Base-by-base conservation (phyloP, 2,113 vertebrate genomes). In the Eleginops maclovinus region DNA sequence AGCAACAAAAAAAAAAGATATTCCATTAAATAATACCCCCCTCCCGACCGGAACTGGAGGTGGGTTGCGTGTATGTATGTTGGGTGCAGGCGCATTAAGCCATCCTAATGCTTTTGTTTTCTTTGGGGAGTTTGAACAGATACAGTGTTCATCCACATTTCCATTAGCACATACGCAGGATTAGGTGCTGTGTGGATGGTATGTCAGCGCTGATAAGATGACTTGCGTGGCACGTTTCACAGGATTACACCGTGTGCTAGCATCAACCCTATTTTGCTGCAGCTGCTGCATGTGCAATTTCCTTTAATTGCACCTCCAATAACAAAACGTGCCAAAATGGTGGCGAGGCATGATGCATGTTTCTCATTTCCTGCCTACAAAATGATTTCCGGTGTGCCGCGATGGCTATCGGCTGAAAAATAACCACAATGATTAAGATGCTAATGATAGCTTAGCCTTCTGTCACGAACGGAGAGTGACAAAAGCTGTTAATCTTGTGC, bases 1-100 rank as follows among this genome's bases (percentile, higher is more conserved):
- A 86, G 84, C 26, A 36, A 72, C 73, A 69, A 56, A 82, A 72
- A 75, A 69, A 56, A 82, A 82, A 17, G 55, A 73, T 40, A 80
- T 83, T 89, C 89, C 76, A 88, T 87, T 89, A 76, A 89, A 89
- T 89, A 87, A 77, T 75, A 76, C 62, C 69, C 72, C 43, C 63
- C 76, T 82, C 64, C 31, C 63, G 28, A 65, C 75, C 19, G 10
- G 55, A 83, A 83, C 72, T n/a, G 81, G 69, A 84, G 78, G 86
- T 86, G 71, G 61, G 50, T n/a, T 43, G 58, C 54, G 41, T 69
- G 11, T 31, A 21, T 60, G 43, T 67, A 19, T 41, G 14, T 36
- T 47, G n/a, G 59, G 31, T 4, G 24, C 26, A 36, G 31, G 71
- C 75, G 77, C 67, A 78, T 85, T 87, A 89, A 85, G 72, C 79